phyloP scores from a whole-genome alignment of 2,888 invertebrate species.

The Seira ritae region DNA sequence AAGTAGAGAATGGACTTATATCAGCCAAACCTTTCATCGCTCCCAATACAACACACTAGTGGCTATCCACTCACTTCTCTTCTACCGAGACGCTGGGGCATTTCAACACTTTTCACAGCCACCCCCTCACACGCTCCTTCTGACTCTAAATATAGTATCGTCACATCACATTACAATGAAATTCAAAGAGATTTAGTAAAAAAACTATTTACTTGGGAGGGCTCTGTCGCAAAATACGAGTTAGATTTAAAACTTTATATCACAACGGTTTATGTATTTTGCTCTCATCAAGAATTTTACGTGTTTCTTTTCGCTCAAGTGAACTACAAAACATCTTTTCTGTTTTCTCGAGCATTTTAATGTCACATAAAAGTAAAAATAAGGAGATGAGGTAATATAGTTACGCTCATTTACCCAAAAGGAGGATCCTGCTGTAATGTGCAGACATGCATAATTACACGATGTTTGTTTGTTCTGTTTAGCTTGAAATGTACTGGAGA shows the following conservation, averaged over 20 bases:
- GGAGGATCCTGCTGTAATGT: neutral
- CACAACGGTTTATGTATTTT: too few relatives aligned
- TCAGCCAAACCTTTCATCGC: slow-evolving; percentile 4
- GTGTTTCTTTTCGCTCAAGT: neutral
- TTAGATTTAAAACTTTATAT: too few relatives aligned
- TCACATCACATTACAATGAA: too few relatives aligned
- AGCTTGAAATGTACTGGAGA: neutral
- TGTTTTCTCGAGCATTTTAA: neutral
- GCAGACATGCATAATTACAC: slow-evolving; percentile 4
- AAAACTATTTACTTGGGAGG: too few relatives aligned
- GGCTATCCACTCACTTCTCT: slow-evolving; percentile 20
- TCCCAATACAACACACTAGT: neutral
- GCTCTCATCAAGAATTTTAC: too few relatives aligned
- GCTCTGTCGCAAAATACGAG: too few relatives aligned
- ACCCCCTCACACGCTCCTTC: too few relatives aligned
- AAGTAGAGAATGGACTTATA: neutral
- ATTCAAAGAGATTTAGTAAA: too few relatives aligned
- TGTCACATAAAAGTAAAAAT: neutral
- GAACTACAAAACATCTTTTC: neutral
- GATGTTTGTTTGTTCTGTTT: neutral
- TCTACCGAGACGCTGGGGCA: slow-evolving; percentile 24
- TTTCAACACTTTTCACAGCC: slow-evolving; percentile 29
- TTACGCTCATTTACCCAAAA: slow-evolving; percentile 1
- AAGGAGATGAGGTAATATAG: slow-evolving; percentile 1
- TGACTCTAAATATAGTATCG: too few relatives aligned